These are phyloP conservation scores for Amazona vittata DNA, from an alignment of 2,113 vertebrate species.

Conservation along the genomic window DNA sequence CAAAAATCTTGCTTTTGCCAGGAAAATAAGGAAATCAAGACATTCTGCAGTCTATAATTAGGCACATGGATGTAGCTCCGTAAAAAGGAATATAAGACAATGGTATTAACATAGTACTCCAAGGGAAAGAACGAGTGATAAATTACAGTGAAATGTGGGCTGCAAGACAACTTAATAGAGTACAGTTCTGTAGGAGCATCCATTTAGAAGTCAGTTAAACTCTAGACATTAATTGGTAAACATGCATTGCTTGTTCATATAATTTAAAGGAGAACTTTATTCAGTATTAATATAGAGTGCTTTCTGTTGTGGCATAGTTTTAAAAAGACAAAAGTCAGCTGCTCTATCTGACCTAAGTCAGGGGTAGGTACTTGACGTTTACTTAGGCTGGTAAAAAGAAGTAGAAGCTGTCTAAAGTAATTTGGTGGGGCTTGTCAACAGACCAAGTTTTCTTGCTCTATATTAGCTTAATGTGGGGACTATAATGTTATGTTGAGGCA, in stretches of 20 bases:
- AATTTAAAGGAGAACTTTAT: background rate
- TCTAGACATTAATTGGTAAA: background rate
- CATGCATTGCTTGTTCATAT: accelerated
- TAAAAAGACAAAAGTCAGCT: background rate
- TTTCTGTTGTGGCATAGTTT: background rate
- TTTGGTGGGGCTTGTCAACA: background rate
- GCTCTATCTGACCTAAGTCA: background rate
- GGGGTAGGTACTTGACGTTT: background rate
- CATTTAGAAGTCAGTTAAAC: background rate
- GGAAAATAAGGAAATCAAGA: background rate
- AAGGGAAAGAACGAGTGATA: background rate
- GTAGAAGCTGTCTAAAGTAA: background rate
- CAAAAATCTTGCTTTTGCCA: background rate
- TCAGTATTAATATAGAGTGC: background rate
- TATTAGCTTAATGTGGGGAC: background rate
- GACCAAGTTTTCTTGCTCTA: background rate
- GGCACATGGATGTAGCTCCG: background rate
- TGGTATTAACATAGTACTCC: background rate
- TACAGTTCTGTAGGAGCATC: background rate
- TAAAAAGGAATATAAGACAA: background rate
- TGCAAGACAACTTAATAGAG: background rate
- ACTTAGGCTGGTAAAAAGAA: background rate
- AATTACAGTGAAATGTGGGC: background rate
- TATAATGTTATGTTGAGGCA: background rate
- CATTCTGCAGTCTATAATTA: background rate